A percentile compares a stretch with the other conserved stretches of the same genome.
These are phyloP conservation scores for Entomobrya proxima DNA, from an alignment of 2,888 invertebrate species.

Conservation along the genomic window DNA sequence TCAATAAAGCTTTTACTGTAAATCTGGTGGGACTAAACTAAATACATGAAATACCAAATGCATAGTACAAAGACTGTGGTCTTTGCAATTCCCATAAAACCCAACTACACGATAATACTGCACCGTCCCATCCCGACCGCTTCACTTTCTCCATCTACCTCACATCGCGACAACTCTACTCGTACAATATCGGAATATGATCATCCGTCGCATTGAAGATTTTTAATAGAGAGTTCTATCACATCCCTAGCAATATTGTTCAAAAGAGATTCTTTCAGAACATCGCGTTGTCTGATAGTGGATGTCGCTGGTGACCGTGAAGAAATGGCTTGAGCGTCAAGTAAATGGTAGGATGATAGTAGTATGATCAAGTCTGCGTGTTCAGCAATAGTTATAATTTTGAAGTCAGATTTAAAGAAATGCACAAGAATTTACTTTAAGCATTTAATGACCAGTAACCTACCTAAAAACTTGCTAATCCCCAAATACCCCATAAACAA, in stretches of 20 bases:
- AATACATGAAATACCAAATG: too few species aligned
- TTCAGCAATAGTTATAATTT: too few species aligned
- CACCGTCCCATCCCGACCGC: background rate
- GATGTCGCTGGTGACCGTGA: slow-evolving; percentile 40
- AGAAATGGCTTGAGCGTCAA: too few species aligned
- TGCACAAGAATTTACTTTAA: too few species aligned
- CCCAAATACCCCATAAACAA: background rate
- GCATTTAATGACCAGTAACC: background rate
- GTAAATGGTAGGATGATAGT: too few species aligned
- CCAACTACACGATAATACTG: background rate
- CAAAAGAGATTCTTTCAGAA: slow-evolving; percentile 23
- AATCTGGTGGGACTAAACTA: too few species aligned
- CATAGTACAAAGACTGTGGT: too few species aligned
- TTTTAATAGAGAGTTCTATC: background rate
- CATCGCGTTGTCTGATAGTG: background rate
- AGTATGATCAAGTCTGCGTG: too few species aligned
- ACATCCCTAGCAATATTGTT: slow-evolving; percentile 29
- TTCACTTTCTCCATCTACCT: slow-evolving; percentile 65
- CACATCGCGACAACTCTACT: slow-evolving; percentile 27
- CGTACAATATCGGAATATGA: slow-evolving; percentile 27
- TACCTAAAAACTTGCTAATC: too few species aligned
- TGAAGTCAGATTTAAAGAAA: too few species aligned
- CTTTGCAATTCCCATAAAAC: background rate
- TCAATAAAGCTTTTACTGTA: too few species aligned
- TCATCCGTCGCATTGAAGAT: background rate